Evolutionary conservation across 2,113 vertebrate species (phyloP).

Genomic region (Stercorarius parasiticus): DNA sequence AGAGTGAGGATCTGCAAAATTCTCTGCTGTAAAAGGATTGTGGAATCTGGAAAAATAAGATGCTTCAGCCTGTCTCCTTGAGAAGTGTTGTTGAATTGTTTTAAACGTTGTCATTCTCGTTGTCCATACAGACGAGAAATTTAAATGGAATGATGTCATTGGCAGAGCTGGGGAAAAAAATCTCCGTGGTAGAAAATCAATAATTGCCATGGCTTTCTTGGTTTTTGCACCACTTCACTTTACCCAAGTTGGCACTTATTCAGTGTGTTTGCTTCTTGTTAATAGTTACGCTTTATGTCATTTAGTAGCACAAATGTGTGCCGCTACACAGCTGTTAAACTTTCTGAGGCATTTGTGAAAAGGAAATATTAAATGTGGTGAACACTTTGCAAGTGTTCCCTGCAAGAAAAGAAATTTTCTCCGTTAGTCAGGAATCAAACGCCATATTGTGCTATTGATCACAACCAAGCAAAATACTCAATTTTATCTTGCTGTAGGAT

Average conservation of each 20-base stretch:
- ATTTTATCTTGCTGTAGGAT: not conserved
- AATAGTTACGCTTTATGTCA: not conserved
- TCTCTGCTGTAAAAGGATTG: not conserved
- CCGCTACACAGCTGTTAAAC: not conserved
- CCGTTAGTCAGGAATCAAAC: not conserved
- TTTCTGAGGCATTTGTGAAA: not conserved
- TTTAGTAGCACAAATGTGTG: not conserved
- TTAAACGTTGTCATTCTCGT: not conserved
- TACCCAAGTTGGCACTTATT: not conserved
- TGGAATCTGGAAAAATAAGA: not conserved
- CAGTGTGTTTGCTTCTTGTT: not conserved
- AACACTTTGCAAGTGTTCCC: not conserved
- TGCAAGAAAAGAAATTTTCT: not conserved
- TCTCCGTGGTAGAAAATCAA: not conserved
- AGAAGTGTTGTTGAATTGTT: not conserved
- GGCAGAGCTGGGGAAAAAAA: not conserved
- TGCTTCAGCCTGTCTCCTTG: not conserved
- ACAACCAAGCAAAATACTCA: not conserved
- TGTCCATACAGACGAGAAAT: not conserved
- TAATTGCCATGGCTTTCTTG: not conserved
- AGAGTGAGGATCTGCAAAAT: not conserved
- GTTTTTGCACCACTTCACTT: not conserved
- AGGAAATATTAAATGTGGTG: not conserved
- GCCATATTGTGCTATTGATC: not conserved
- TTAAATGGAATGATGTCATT: not conserved